Evolutionary conservation across 2,888 invertebrate species (phyloP).

Genomic region (Tricholauxania praeusta): DNA sequence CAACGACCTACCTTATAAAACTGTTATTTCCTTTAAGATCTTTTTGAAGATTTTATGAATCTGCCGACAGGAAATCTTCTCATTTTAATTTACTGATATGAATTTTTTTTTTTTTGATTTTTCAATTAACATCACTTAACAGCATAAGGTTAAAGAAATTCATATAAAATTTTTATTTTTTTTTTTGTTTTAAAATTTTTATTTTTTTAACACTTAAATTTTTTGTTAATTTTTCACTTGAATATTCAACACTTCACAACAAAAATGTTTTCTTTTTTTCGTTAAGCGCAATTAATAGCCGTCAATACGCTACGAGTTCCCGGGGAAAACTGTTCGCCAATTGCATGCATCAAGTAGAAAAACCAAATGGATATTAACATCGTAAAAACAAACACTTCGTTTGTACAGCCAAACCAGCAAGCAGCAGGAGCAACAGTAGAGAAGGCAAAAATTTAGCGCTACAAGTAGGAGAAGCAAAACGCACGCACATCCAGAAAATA

Average conservation of each 20-base stretch:
- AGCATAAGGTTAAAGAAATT: no score
- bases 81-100: no score
- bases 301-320: conserved; percentile 64
- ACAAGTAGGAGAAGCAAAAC: background rate
- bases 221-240: conserved; percentile 2
- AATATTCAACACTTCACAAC: conserved; percentile 5
- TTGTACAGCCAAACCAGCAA: background rate
- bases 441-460: background rate
- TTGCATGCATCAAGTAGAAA: conserved; percentile 59
- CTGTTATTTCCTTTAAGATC: no score
- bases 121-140: no score
- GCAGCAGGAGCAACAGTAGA: conserved; percentile 1
- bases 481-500: background rate
- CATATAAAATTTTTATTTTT: no score
- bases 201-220: background rate
- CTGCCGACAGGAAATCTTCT: no score
- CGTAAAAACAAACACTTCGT: conserved; percentile 12
- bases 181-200: background rate
- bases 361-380: no score
- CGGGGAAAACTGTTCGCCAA: conserved; percentile 69
- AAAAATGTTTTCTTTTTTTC: background rate
- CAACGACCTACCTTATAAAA: no score
- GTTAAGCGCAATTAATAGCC: conserved; percentile 42
- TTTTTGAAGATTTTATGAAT: no score
- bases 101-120: no score